Conservation (phyloP, 2,888 invertebrate species). For the Philonicus albiceps region DNA sequence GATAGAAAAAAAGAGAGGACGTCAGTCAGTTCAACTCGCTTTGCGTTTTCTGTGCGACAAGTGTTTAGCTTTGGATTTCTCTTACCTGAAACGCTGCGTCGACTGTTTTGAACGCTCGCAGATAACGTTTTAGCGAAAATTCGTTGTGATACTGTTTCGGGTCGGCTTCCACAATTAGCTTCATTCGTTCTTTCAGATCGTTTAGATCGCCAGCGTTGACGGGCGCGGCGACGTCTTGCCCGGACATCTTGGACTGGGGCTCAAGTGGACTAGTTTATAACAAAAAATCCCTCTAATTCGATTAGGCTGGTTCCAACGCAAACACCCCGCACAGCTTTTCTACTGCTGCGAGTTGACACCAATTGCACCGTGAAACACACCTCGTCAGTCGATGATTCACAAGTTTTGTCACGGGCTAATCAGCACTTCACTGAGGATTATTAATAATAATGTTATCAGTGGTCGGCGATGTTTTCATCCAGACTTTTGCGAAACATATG, state of each 20-base stretch:
- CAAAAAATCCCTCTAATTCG: background rate
- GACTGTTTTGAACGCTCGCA: slow-evolving; percentile 76
- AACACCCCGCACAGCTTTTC: background rate
- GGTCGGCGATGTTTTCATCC: background rate
- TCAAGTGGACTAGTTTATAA: background rate
- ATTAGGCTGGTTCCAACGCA: background rate
- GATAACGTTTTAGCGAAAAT: slow-evolving; percentile 74
- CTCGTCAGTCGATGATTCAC: background rate
- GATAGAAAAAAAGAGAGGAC: slow-evolving; percentile 52
- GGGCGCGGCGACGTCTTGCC: slow-evolving; percentile 59
- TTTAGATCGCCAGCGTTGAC: slow-evolving; percentile 72
- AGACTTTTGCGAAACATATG: slow-evolving; percentile 32
- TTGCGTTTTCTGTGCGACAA: background rate
- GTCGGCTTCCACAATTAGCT: slow-evolving; percentile 75
- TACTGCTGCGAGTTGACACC: background rate
- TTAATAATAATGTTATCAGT: background rate
- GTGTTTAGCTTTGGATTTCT: background rate
- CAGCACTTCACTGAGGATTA: background rate
- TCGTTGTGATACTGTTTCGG: slow-evolving; percentile 79
- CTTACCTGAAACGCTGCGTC: slow-evolving; percentile 78
- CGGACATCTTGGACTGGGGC: slow-evolving; percentile 56
- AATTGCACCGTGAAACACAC: background rate
- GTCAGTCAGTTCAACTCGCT: background rate
- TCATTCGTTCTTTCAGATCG: slow-evolving; percentile 75
- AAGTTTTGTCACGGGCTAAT: background rate